A percentile compares a stretch with the other conserved stretches of the same genome.
Evolutionary conservation across 1,140 invertebrate species (phyloP).

Genomic region (Argopecten irradians): DNA sequence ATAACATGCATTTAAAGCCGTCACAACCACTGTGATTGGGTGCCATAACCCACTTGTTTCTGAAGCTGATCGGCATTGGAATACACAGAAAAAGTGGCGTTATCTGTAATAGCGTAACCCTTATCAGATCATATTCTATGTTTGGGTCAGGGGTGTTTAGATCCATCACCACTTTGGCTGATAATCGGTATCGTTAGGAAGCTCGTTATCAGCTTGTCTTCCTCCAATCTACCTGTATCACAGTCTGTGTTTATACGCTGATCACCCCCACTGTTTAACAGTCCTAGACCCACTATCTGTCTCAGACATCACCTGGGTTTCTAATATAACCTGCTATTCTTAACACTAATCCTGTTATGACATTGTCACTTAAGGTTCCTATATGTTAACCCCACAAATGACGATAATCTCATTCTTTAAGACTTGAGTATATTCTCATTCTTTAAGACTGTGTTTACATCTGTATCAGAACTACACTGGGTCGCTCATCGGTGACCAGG

Average conservation of each 20-base stretch:
- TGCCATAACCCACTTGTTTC: constrained; percentile 14
- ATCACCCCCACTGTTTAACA: not conserved
- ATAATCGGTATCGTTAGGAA: not conserved
- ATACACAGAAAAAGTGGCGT: not conserved
- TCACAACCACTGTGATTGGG: not conserved
- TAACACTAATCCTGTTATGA: not conserved
- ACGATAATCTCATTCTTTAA: too few relatives aligned
- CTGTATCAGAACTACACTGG: too few relatives aligned
- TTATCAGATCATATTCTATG: constrained; percentile 10
- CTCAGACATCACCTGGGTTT: not conserved
- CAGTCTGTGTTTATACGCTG: constrained; percentile 2
- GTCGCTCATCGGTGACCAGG: too few relatives aligned
- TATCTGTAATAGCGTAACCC: not conserved
- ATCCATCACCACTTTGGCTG: constrained; percentile 23
- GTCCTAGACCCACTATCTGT: constrained; percentile 24
- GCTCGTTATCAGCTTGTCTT: constrained; percentile 3
- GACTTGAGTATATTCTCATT: too few relatives aligned
- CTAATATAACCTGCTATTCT: not conserved
- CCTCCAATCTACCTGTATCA: not conserved
- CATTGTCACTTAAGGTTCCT: not conserved
- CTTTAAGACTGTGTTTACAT: too few relatives aligned
- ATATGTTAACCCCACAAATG: too few relatives aligned
- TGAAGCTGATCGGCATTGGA: not conserved
- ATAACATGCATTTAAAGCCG: not conserved
- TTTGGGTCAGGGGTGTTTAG: constrained; percentile 14